These are phyloP conservation scores for Mungos mungo DNA, from an alignment of 2,113 vertebrate genomes.

Conservation along the genomic window DNA sequence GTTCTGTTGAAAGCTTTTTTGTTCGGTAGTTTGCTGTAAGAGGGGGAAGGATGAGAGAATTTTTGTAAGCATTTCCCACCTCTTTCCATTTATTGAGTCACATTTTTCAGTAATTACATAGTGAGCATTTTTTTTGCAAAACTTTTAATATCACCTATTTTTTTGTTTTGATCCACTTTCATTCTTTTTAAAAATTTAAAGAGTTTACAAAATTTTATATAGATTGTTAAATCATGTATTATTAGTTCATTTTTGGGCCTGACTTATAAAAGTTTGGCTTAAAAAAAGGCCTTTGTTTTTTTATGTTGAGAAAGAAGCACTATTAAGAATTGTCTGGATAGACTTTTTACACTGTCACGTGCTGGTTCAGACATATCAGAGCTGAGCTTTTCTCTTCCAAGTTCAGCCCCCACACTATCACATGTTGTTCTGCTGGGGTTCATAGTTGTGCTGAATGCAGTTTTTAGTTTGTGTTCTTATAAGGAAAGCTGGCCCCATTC, in stretches of 20 bases:
- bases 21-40: neutral
- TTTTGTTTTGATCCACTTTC: neutral
- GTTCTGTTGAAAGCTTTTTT: neutral
- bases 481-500: neutral
- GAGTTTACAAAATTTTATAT: conserved; percentile 1
- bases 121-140: conserved; percentile 7
- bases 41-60: neutral
- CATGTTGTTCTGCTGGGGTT: neutral
- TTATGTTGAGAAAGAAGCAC: neutral
- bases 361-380: neutral
- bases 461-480: conserved; percentile 42
- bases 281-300: neutral
- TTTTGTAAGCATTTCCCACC: neutral
- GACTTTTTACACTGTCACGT: neutral
- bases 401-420: neutral
- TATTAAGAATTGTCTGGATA: neutral
- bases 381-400: neutral
- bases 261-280: conserved; percentile 21
- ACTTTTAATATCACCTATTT: neutral
- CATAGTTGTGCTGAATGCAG: neutral
- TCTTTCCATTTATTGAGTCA: neutral
- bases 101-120: neutral
- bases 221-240: neutral
- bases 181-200: neutral
- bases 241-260: conserved; percentile 39